Evolutionary conservation across 2,797 vertebrate genomes (phyloP), one percentile per base, ranked within the genome.

Genomic region (Scolopax bukidnonensis): DNA sequence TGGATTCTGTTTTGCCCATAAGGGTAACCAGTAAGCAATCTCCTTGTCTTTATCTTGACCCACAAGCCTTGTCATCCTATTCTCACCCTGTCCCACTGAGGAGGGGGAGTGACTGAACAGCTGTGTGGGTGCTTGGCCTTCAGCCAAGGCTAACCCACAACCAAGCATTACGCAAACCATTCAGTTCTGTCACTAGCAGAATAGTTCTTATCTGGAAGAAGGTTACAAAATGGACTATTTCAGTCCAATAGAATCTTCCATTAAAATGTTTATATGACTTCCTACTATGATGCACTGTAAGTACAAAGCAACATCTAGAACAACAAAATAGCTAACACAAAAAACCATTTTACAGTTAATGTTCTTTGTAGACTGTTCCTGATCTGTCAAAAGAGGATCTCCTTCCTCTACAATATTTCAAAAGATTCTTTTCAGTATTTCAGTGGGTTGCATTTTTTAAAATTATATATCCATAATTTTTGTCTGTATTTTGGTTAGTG

Each of bases 141-240:
- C 68, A 77, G 40, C 47, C 73, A 77, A 69, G 54, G 38, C n/a
- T 77, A 77, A 69, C 14, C 53, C 54, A 70, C 24, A 70, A 78
- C 59, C 61, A 41, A 54, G 38, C 51, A 21, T 51, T 59, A 64
- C 64, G 36, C 36, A 81, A 88, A 67, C 28, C 68, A 74, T 80
- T 80, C 51, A 74, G 47, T 74, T 67, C 65, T 81, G 95, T 91
- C 85, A 94, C 45, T 76, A 87, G 91, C 75, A 91, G 90, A 75
- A 90, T 83, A 95, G 33, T 91, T 94, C 81, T 81, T 60, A 81
- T 64, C 28, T 93, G 54, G 45, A 90, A 94, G 89, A 94, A 61
- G 47, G 94, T 96, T 80, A 96, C 92, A 96, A 97, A 96, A 95
- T 36, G 88, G 84, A 95, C 89, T 91, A 77, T 90, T 84, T 63